Percentiles rank a stretch among this genome's conserved stretches.
Conservation (phyloP, 2,113 vertebrate genomes). For the Syngnathoides biaculeatus region DNA sequence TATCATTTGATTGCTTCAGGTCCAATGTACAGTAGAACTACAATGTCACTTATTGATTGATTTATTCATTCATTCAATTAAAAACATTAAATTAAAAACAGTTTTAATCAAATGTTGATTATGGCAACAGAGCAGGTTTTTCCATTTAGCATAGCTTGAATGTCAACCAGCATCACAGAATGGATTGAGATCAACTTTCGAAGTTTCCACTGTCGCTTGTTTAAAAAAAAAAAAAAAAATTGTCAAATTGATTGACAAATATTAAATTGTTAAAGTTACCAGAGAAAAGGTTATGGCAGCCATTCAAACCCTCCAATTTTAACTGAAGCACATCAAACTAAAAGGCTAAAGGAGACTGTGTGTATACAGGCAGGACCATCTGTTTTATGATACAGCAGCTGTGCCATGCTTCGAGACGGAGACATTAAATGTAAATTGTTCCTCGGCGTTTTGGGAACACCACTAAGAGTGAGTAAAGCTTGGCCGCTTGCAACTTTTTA, state of each 20-base stretch:
- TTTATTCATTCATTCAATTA: no score
- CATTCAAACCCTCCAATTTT: not conserved
- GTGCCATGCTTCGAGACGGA: slow-evolving; percentile 7
- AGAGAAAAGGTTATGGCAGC: not conserved
- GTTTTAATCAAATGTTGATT: no score
- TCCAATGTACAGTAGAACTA: no score
- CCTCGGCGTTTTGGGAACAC: not conserved
- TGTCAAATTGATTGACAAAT: not conserved
- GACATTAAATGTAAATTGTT: slow-evolving; percentile 8
- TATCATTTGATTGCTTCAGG: no score
- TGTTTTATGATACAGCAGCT: slow-evolving; percentile 11
- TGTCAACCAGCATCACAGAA: not conserved
- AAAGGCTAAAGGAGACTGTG: not conserved
- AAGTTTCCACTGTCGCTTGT: not conserved
- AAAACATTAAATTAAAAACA: no score
- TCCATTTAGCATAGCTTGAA: no score
- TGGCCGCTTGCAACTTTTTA: not conserved
- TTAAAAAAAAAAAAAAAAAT: no score
- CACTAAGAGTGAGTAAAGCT: not conserved
- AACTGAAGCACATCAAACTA: slow-evolving; percentile 1
- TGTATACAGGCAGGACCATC: not conserved
- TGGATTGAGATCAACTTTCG: not conserved
- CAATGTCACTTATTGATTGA: no score
- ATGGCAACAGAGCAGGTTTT: no score
- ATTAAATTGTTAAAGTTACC: not conserved